These are phyloP conservation scores for Cyaniris semiargus DNA, from an alignment of 2,888 invertebrate species.

Conservation along the genomic window DNA sequence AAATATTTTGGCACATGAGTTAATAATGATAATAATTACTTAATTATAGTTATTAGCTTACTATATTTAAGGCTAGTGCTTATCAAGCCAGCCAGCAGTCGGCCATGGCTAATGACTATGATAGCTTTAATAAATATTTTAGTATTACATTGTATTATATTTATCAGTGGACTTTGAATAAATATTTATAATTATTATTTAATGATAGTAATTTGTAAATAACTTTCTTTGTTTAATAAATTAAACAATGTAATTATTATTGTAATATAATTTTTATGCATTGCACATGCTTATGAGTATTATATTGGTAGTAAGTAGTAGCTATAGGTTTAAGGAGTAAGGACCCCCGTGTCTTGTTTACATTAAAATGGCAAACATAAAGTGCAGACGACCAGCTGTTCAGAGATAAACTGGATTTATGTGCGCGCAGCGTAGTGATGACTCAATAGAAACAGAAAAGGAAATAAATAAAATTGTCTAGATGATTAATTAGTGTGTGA, in stretches of 20 bases:
- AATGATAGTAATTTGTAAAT: background rate
- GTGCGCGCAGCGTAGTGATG: background rate
- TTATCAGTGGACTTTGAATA: slow-evolving; percentile 16
- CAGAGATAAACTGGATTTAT: background rate
- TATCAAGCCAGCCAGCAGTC: background rate
- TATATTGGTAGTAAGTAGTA: background rate
- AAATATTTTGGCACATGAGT: too few species aligned
- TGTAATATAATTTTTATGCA: background rate
- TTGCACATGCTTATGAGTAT: too few species aligned
- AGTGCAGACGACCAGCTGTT: background rate
- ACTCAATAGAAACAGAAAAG: slow-evolving; percentile 47
- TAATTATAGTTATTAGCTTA: too few species aligned
- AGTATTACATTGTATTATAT: background rate
- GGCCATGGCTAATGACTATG: background rate
- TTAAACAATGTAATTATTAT: background rate
- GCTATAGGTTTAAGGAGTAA: background rate
- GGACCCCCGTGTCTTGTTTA: background rate
- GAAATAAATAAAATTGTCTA: slow-evolving; percentile 59
- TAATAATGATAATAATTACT: too few species aligned
- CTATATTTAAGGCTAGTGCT: background rate
- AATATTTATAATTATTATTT: background rate
- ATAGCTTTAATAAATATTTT: background rate
- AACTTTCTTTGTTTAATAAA: background rate
- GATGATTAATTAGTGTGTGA: slow-evolving; percentile 53
- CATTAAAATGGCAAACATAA: background rate